These are phyloP conservation scores for Rhagoletis pomonella DNA, from an alignment of 1,140 invertebrate species.

Conservation along the genomic window DNA sequence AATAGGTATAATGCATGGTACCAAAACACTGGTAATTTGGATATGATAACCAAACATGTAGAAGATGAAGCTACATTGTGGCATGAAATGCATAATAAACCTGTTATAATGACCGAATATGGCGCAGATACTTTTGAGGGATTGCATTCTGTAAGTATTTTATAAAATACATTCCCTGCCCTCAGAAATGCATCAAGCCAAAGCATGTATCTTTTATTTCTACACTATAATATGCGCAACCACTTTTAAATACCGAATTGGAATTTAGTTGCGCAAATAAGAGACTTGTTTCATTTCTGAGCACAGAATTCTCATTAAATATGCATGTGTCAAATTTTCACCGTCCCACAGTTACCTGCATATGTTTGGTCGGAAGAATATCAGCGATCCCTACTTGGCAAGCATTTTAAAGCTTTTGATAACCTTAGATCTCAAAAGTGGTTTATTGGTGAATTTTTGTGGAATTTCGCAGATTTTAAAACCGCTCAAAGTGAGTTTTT, in stretches of 20 bases:
- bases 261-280: no score
- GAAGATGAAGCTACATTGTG: slow-evolving; percentile 86
- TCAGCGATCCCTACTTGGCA: slow-evolving; percentile 86
- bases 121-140: slow-evolving; percentile 95
- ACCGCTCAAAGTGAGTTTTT: slow-evolving; percentile 81
- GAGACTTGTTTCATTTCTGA: no score
- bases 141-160: slow-evolving; percentile 78
- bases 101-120: slow-evolving; percentile 95
- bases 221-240: no score
- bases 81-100: slow-evolving; percentile 88
- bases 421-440: slow-evolving; percentile 82
- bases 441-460: slow-evolving; percentile 97
- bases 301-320: neutral
- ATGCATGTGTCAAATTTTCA: neutral
- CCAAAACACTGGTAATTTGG: slow-evolving; percentile 84
- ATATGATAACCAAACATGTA: slow-evolving; percentile 84
- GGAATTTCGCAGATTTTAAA: slow-evolving; percentile 96
- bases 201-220: no score
- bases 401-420: slow-evolving; percentile 95
- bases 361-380: slow-evolving; percentile 97
- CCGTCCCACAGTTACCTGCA: slow-evolving; percentile 80
- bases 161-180: neutral
- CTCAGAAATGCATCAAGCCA: no score
- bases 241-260: no score
- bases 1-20: slow-evolving; percentile 98